A percentile compares a stretch with the other conserved stretches of the same genome.
These are phyloP conservation scores for Eristalinus aeneus DNA, from an alignment of 2,888 invertebrate genomes.

Conservation along the genomic window DNA sequence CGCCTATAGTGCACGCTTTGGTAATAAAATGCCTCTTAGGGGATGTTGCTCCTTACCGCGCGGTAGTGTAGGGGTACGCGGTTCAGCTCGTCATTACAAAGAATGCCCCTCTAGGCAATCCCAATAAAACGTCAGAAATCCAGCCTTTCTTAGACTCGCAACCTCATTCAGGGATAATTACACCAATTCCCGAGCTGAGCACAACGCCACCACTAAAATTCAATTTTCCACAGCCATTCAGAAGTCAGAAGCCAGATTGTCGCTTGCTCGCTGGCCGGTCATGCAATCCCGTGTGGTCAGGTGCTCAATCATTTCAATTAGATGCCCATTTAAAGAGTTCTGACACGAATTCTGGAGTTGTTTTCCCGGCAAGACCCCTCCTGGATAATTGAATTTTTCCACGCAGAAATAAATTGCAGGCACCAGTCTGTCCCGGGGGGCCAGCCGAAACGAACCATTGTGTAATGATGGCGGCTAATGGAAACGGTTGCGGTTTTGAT, in stretches of 20 bases:
- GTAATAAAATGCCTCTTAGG: no score
- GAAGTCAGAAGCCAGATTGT: conserved; percentile 52
- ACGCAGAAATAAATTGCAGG: conserved; percentile 67
- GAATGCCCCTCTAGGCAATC: not conserved
- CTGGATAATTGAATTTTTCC: conserved; percentile 68
- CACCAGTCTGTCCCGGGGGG: conserved; percentile 39
- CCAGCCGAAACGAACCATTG: conserved; percentile 16
- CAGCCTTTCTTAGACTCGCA: not conserved
- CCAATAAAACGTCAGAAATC: not conserved
- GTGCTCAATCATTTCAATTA: conserved; percentile 69
- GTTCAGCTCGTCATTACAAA: not conserved
- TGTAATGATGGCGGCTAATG: conserved; percentile 62
- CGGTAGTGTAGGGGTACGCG: no score
- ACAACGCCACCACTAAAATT: conserved; percentile 3
- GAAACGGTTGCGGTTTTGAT: conserved; percentile 63
- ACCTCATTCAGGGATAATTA: not conserved
- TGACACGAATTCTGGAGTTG: conserved; percentile 64
- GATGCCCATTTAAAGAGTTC: conserved; percentile 63
- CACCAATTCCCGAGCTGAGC: not conserved
- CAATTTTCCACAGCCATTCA: conserved; percentile 44
- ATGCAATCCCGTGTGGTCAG: conserved; percentile 66
- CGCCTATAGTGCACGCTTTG: no score
- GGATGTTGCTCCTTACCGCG: no score
- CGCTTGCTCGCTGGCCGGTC: conserved; percentile 23
- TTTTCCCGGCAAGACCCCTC: conserved; percentile 38